These are phyloP conservation scores for Orchesella cincta DNA, from an alignment of 1,140 invertebrate genomes.

Conservation along the genomic window DNA sequence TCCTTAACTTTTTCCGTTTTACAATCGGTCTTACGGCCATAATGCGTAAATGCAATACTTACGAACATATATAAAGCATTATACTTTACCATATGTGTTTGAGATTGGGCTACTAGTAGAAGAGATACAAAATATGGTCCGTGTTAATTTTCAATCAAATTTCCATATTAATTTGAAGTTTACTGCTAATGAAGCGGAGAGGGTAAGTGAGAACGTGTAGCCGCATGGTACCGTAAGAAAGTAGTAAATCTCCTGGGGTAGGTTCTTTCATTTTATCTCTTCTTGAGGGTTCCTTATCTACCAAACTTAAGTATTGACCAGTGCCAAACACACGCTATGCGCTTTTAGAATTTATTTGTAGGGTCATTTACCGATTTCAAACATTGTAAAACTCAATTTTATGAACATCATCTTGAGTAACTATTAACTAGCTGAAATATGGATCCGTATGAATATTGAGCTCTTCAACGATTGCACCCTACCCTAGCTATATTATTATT, in stretches of 20 bases:
- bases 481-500: background rate
- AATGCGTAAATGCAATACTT: too few species aligned
- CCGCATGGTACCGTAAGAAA: conserved; percentile 16
- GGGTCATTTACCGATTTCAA: conserved; percentile 11
- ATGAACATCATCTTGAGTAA: too few species aligned
- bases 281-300: conserved; percentile 27
- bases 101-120: too few species aligned
- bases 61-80: too few species aligned
- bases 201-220: conserved; percentile 3
- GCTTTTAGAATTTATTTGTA: background rate
- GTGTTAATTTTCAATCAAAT: conserved; percentile 12
- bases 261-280: background rate
- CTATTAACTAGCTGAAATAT: too few species aligned
- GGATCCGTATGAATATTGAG: background rate
- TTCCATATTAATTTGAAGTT: conserved; percentile 21
- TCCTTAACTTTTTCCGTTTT: background rate
- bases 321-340: too few species aligned
- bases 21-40: background rate
- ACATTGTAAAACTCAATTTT: conserved; percentile 3
- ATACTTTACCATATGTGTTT: too few species aligned
- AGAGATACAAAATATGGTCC: too few species aligned
- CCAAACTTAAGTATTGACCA: background rate
- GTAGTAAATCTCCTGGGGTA: conserved; percentile 8
- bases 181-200: conserved; percentile 28
- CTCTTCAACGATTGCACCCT: background rate